Conservation (phyloP, 2,113 vertebrate species). For the Macquaria australasica region DNA sequence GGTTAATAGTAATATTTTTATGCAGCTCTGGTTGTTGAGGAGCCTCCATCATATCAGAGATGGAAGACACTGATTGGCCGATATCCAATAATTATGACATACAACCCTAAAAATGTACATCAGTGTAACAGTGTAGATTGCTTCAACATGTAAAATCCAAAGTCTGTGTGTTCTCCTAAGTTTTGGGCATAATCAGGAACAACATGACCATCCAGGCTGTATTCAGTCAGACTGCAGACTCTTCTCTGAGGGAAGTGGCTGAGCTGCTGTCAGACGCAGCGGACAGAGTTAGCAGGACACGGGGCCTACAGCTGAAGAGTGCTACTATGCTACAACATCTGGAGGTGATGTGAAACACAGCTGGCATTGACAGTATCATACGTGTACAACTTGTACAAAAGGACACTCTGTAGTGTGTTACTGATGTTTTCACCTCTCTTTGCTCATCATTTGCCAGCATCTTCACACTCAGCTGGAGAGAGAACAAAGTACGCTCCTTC, state of each 20-base stretch:
- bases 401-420: background rate
- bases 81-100: background rate
- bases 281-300: conserved; percentile 21
- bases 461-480: conserved; percentile 21
- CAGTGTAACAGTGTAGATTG: background rate
- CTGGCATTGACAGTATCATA: background rate
- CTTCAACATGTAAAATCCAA: background rate
- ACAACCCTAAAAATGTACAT: no score
- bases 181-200: conserved; percentile 51
- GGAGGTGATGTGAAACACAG: conserved; percentile 60
- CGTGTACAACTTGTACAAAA: background rate
- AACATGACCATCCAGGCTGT: background rate
- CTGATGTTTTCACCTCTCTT: background rate
- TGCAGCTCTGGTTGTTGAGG: background rate
- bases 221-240: conserved; percentile 31
- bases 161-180: conserved; percentile 40
- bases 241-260: conserved; percentile 40
- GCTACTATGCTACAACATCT: conserved; percentile 29
- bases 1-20: background rate
- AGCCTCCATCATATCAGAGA: background rate
- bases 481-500: background rate
- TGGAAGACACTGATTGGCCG: background rate
- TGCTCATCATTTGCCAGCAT: conserved; percentile 29
- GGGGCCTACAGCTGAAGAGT: conserved; percentile 43
- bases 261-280: conserved; percentile 47